Percentiles rank a stretch among this genome's conserved stretches.
Conservation (phyloP, 2,888 invertebrate species). For the Cremastinae sp. region DNA sequence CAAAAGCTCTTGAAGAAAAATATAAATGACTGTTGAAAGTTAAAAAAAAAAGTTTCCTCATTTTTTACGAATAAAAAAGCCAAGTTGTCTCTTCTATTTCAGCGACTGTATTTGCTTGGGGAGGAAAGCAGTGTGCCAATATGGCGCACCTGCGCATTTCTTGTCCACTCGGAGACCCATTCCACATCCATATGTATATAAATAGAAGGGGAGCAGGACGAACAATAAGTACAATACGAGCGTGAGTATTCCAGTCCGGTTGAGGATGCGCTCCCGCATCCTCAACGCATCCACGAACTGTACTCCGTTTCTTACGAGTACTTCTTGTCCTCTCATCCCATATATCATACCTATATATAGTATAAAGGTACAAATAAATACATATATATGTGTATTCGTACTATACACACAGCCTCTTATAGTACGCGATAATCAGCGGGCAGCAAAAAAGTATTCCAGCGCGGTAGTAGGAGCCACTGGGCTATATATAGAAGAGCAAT, state of each 20-base stretch:
- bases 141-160: slow-evolving; percentile 50
- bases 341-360: too few species aligned
- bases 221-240: slow-evolving; percentile 45
- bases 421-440: slow-evolving; percentile 53
- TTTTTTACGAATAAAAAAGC: too few species aligned
- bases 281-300: slow-evolving; percentile 17
- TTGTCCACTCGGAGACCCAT: slow-evolving; percentile 35
- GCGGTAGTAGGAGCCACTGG: slow-evolving; percentile 37
- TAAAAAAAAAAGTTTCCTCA: too few species aligned
- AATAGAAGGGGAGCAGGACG: slow-evolving; percentile 42
- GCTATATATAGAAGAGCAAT: slow-evolving; percentile 58
- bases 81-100: slow-evolving; percentile 24
- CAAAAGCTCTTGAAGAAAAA: too few species aligned
- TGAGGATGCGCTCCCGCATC: slow-evolving; percentile 49
- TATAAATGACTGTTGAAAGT: too few species aligned
- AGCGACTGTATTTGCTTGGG: slow-evolving; percentile 9
- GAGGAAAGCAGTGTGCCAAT: slow-evolving; percentile 15
- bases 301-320: neutral
- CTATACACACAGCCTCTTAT: slow-evolving; percentile 17
- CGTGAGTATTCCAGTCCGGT: slow-evolving; percentile 51
- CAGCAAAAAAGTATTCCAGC: slow-evolving; percentile 43
- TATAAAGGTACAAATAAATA: too few species aligned
- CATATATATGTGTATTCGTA: slow-evolving; percentile 2
- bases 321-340: neutral
- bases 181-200: slow-evolving; percentile 18